Evolutionary conservation across 2,888 invertebrate genomes (phyloP).

Genomic region (Aphrophora alni): DNA sequence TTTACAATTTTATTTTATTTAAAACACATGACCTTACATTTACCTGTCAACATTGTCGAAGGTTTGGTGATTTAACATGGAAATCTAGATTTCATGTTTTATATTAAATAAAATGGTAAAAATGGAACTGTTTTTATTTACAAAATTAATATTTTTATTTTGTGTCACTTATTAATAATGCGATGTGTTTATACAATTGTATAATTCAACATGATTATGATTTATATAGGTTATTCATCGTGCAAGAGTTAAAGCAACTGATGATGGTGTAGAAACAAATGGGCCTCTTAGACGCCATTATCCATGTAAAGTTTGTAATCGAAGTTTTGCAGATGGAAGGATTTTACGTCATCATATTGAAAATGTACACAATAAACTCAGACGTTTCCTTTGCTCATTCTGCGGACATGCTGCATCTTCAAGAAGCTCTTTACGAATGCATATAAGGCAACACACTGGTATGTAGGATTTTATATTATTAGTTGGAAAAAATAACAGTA

Average conservation of each 20-base stretch:
- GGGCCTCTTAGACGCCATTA: background rate
- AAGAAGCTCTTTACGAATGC: constrained; percentile 69
- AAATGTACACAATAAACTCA: constrained; percentile 70
- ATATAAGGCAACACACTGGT: constrained; percentile 75
- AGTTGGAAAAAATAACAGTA: too few relatives aligned
- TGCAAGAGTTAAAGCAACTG: background rate
- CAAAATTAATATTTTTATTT: too few relatives aligned
- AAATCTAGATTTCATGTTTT: too few relatives aligned
- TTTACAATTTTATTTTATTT: too few relatives aligned
- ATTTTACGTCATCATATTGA: constrained; percentile 64
- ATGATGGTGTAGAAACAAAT: background rate
- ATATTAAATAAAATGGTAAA: too few relatives aligned
- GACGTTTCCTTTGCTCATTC: constrained; percentile 69
- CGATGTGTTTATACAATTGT: too few relatives aligned
- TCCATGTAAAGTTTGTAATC: constrained; percentile 66
- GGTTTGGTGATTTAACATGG: too few relatives aligned
- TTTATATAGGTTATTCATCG: constrained; percentile 24
- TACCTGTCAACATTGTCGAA: too few relatives aligned
- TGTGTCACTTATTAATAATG: too few relatives aligned
- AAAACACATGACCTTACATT: too few relatives aligned
- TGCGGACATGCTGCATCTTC: constrained; percentile 73
- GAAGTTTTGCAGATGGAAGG: constrained; percentile 63
- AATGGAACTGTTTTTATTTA: too few relatives aligned
- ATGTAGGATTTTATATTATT: constrained; percentile 53
- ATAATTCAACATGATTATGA: too few relatives aligned